Percentiles rank a stretch among this genome's conserved stretches.
Conservation (phyloP, 2,797 vertebrate species). For the Eulemur rubriventer region DNA sequence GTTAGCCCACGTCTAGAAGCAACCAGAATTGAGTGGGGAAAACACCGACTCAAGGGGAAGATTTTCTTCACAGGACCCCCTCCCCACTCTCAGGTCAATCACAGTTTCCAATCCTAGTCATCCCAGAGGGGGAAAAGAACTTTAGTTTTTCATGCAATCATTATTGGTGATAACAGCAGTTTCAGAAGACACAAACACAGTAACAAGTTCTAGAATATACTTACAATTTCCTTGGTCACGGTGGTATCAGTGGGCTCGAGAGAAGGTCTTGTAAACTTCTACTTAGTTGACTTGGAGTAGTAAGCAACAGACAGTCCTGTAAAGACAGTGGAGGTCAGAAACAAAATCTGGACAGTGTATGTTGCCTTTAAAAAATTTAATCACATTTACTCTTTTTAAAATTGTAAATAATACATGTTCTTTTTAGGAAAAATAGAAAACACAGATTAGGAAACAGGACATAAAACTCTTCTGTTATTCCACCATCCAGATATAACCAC, state of each 20-base stretch:
- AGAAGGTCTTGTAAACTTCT: slow-evolving; percentile 16
- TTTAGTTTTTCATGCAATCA: neutral
- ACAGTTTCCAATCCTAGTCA: neutral
- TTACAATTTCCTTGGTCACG: slow-evolving; percentile 56
- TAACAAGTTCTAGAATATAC: slow-evolving; percentile 25
- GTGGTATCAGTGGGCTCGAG: neutral
- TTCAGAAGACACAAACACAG: slow-evolving; percentile 15
- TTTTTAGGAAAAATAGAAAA: neutral
- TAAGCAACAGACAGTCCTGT: slow-evolving; percentile 23
- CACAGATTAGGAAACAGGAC: neutral
- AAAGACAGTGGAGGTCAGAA: slow-evolving; percentile 55
- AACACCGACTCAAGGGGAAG: neutral
- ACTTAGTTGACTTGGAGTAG: slow-evolving; percentile 29
- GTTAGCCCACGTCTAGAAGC: neutral
- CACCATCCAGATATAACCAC: neutral
- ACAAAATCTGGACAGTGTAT: neutral
- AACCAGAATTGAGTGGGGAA: neutral
- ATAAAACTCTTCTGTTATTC: neutral
- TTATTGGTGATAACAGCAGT: neutral
- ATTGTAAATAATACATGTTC: neutral
- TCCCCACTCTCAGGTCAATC: neutral
- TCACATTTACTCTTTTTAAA: neutral
- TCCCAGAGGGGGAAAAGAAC: neutral
- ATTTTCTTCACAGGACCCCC: neutral
- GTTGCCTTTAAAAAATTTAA: slow-evolving; percentile 9